Evolutionary conservation across 2,888 invertebrate species (phyloP).

Genomic region (Spisula solida): DNA sequence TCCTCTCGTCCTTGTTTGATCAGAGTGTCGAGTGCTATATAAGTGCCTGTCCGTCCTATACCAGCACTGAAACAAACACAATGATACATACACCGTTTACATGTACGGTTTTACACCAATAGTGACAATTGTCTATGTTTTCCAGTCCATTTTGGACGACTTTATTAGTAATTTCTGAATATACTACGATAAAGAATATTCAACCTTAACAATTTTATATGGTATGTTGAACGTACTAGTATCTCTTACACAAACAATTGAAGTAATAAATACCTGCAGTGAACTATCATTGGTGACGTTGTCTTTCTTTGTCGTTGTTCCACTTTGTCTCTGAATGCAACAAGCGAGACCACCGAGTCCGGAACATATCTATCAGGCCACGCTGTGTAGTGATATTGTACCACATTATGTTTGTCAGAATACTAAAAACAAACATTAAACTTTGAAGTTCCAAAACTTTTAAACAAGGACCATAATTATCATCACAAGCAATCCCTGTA

Average conservation of each 20-base stretch:
- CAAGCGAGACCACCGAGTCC: neutral
- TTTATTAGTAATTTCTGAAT: too few relatives aligned
- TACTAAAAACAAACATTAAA: neutral
- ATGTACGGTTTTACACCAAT: too few relatives aligned
- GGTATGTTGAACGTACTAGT: too few relatives aligned
- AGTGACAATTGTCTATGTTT: too few relatives aligned
- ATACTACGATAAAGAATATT: too few relatives aligned
- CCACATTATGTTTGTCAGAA: neutral
- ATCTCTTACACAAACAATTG: too few relatives aligned
- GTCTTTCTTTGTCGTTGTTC: neutral
- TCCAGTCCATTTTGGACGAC: too few relatives aligned
- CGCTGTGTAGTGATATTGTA: conserved; percentile 33
- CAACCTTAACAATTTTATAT: too few relatives aligned
- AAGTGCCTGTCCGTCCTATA: conserved; percentile 7
- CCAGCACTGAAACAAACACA: neutral
- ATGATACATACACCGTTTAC: too few relatives aligned
- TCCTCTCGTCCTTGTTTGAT: conserved; percentile 6
- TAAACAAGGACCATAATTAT: too few relatives aligned
- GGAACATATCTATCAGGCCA: conserved; percentile 34
- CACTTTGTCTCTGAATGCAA: conserved; percentile 38
- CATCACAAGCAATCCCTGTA: too few relatives aligned
- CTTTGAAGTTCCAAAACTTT: neutral
- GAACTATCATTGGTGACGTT: conserved; percentile 13
- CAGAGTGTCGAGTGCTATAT: conserved; percentile 22
- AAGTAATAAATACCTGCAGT: conserved; percentile 12